Conservation (phyloP, 2,113 vertebrate species). For the Amazona guildingii region DNA sequence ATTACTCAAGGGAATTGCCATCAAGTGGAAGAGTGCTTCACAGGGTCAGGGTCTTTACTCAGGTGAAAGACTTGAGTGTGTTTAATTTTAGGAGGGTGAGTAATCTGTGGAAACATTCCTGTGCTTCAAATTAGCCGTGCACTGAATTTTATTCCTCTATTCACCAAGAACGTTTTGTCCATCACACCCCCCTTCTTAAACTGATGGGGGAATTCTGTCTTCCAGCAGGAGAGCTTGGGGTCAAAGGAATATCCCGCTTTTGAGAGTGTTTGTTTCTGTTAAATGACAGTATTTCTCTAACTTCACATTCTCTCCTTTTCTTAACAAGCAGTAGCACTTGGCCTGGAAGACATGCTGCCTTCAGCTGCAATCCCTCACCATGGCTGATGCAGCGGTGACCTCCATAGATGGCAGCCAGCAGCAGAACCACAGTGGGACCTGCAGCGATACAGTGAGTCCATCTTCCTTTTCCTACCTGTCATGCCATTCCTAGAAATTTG, state of each 20-base stretch:
- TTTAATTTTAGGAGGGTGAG: neutral
- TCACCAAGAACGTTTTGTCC: neutral
- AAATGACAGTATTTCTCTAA: neutral
- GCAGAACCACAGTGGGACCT: neutral
- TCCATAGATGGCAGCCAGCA: neutral
- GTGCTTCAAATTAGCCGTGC: neutral
- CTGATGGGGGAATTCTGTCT: neutral
- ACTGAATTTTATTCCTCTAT: neutral
- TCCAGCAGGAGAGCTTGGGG: neutral
- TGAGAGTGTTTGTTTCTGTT: neutral
- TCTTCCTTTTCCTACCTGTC: neutral
- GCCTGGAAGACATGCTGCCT: neutral
- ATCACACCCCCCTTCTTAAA: neutral
- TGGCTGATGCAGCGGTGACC: neutral
- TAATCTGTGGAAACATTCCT: neutral
- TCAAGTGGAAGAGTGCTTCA: neutral
- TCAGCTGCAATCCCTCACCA: neutral
- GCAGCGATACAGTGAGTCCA: neutral
- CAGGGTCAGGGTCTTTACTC: neutral
- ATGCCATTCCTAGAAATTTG: neutral
- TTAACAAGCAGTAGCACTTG: neutral
- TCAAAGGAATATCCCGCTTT: neutral
- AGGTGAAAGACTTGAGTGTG: neutral
- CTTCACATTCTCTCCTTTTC: neutral
- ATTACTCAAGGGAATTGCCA: neutral